phyloP scores from a whole-genome alignment of 2,113 vertebrate species.

The Mungos mungo region DNA sequence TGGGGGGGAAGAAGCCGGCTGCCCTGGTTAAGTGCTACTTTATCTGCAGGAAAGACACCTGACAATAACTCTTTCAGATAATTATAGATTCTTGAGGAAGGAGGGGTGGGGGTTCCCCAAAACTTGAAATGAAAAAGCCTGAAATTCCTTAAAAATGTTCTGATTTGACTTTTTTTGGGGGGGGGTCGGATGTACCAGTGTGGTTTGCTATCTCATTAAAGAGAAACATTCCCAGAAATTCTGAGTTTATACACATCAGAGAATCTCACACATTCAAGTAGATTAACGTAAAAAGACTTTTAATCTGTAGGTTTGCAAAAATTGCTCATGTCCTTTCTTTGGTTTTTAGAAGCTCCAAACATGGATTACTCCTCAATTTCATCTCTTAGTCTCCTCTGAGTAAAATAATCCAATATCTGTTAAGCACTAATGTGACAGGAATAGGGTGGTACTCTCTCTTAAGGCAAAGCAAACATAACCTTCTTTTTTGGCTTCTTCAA shows the following conservation, averaged over 20 bases:
- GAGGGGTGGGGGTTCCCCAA: not conserved
- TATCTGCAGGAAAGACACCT: not conserved
- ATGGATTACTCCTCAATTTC: not conserved
- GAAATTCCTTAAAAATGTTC: not conserved
- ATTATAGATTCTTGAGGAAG: not conserved
- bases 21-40: not conserved
- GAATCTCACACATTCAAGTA: not conserved
- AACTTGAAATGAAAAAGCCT: not conserved
- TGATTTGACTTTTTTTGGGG: not conserved
- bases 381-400: not conserved
- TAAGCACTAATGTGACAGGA: not conserved
- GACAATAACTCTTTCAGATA: not conserved
- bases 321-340: not conserved
- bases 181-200: not conserved
- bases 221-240: not conserved
- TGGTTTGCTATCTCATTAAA: not conserved
- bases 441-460: not conserved
- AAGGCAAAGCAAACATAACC: not conserved
- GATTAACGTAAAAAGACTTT: not conserved
- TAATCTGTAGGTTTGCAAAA: slow-evolving; percentile 2
- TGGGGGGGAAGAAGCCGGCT: not conserved
- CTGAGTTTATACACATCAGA: not conserved
- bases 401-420: not conserved
- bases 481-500: not conserved
- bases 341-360: not conserved